Evolutionary conservation across 2,797 vertebrate species (phyloP).

Genomic region (Xyrichtys novacula): DNA sequence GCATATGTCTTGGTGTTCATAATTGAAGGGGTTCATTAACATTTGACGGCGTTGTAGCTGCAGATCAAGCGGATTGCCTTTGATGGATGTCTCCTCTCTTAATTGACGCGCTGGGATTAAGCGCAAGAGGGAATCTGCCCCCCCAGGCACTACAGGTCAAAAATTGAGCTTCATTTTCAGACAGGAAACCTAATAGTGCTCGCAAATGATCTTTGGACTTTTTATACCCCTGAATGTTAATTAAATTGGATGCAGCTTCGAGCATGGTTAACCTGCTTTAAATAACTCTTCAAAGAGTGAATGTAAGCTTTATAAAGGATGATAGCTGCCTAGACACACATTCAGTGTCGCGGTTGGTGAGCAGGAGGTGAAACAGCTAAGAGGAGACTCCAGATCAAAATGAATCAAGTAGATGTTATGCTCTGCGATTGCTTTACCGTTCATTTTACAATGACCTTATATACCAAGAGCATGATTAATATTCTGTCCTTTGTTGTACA

Average conservation of each 20-base stretch:
- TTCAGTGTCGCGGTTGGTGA: not conserved
- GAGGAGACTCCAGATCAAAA: not conserved
- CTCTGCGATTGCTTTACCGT: conserved; percentile 38
- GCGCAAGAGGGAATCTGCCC: conserved; percentile 14
- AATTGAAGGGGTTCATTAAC: conserved; percentile 43
- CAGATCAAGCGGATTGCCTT: not conserved
- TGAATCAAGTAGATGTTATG: conserved; percentile 24
- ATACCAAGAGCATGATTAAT: conserved; percentile 41
- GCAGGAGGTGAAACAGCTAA: not conserved
- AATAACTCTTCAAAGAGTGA: conserved; percentile 48
- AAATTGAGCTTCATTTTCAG: conserved; percentile 57
- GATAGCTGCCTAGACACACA: conserved; percentile 1
- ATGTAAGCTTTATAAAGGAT: conserved; percentile 16
- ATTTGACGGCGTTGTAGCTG: conserved; percentile 17
- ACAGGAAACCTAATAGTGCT: conserved; percentile 45
- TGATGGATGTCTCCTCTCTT: conserved; percentile 50
- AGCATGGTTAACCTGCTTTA: conserved; percentile 30
- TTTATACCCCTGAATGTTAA: conserved; percentile 47
- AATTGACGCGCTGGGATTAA: conserved; percentile 49
- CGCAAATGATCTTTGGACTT: conserved; percentile 48
- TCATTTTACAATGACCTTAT: conserved; percentile 44
- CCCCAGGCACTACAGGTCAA: conserved; percentile 34
- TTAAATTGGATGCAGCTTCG: conserved; percentile 51
- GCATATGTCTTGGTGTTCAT: conserved; percentile 25
- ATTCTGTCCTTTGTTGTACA: conserved; percentile 49